Percentiles rank a stretch among this genome's conserved stretches.
phyloP scores from a whole-genome alignment of 2,797 vertebrate genomes.

The Pelobates cultripes region DNA sequence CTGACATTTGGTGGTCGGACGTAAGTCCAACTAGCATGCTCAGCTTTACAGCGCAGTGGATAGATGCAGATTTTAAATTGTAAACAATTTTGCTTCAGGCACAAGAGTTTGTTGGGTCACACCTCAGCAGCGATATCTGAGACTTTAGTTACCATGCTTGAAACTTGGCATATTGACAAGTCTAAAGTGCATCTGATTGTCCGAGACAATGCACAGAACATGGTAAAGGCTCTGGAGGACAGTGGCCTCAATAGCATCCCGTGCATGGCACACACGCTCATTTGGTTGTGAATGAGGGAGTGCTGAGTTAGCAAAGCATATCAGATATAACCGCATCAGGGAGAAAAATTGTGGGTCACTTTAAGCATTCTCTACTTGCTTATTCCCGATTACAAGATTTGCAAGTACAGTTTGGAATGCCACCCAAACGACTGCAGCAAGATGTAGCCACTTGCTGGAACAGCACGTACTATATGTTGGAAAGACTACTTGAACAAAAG shows the following conservation, averaged over 20 bases:
- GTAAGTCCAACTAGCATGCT: not conserved
- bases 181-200: too few relatives aligned
- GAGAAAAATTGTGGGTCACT: not conserved
- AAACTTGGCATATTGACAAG: too few relatives aligned
- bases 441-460: not conserved
- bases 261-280: too few relatives aligned
- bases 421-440: not conserved
- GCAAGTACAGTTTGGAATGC: conserved; percentile 5
- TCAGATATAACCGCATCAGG: not conserved
- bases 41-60: not conserved
- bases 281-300: too few relatives aligned
- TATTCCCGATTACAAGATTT: not conserved
- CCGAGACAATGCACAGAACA: too few relatives aligned
- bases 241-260: too few relatives aligned
- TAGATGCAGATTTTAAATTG: not conserved
- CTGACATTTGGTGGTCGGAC: conserved; percentile 33
- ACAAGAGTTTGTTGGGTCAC: not conserved
- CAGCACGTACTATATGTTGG: too few relatives aligned
- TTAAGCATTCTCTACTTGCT: conserved; percentile 1
- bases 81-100: not conserved
- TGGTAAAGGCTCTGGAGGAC: too few relatives aligned
- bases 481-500: not conserved
- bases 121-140: not conserved
- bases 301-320: too few relatives aligned
- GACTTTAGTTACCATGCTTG: not conserved